Evolutionary conservation across 1,140 invertebrate genomes (phyloP).

Genomic region (Dendroctonus valens): DNA sequence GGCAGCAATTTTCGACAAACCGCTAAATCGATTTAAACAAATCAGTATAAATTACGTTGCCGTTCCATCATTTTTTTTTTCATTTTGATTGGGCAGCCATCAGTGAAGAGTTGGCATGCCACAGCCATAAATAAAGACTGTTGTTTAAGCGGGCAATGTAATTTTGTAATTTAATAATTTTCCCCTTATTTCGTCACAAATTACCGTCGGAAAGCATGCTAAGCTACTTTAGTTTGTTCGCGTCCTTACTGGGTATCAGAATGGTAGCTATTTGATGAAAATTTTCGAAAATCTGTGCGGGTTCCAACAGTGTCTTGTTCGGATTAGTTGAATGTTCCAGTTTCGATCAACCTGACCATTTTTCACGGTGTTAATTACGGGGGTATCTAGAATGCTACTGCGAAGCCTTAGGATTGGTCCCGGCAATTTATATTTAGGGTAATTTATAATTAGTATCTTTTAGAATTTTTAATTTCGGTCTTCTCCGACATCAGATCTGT

Average conservation of each 20-base stretch:
- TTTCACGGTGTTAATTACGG: conserved; percentile 45
- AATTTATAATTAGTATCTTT: conserved; percentile 43
- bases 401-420: conserved; percentile 29
- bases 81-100: conserved; percentile 9
- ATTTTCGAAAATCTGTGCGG: conserved; percentile 3
- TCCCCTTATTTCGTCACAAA: conserved; percentile 54
- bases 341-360: conserved; percentile 37
- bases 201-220: conserved; percentile 49
- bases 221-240: conserved; percentile 49
- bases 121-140: conserved; percentile 32
- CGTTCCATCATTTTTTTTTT: too few relatives aligned
- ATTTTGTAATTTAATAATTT: conserved; percentile 50
- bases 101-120: conserved; percentile 29
- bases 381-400: conserved; percentile 42
- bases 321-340: background rate
- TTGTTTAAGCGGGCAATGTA: conserved; percentile 51
- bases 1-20: too few relatives aligned
- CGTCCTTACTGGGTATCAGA: conserved; percentile 43
- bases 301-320: background rate
- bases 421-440: conserved; percentile 42
- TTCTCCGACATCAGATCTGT: conserved; percentile 21
- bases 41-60: too few relatives aligned
- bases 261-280: conserved; percentile 21
- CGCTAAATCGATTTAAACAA: too few relatives aligned
- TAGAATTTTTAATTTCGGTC: conserved; percentile 32